Evolutionary conservation across 2,888 invertebrate species (phyloP).

Genomic region (Morpho helenor): DNA sequence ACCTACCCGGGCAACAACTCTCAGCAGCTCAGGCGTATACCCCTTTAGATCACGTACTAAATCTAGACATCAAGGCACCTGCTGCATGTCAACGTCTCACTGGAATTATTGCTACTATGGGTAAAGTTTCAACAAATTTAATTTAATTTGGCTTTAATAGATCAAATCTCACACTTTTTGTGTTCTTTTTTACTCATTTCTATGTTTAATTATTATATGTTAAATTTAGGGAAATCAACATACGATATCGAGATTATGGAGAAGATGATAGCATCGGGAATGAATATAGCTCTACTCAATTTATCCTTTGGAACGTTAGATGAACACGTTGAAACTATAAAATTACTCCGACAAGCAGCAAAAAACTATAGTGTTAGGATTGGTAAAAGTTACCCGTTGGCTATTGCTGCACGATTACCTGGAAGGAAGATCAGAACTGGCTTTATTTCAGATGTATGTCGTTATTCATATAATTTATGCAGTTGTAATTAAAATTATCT

Average conservation of each 20-base stretch:
- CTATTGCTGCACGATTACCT: constrained; percentile 90
- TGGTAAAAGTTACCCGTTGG: constrained; percentile 84
- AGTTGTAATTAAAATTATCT: no score
- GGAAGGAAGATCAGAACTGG: constrained; percentile 95
- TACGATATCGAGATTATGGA: constrained; percentile 55
- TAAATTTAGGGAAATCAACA: constrained; percentile 48
- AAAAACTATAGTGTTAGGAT: constrained; percentile 80
- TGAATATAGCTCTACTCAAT: constrained; percentile 73
- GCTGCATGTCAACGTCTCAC: constrained; percentile 72
- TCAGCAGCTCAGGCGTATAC: constrained; percentile 65
- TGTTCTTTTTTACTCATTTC: no score
- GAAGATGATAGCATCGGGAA: constrained; percentile 72
- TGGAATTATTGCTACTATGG: constrained; percentile 76
- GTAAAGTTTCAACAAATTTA: constrained; percentile 38
- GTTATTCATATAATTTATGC: not conserved
- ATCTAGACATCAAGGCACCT: constrained; percentile 64
- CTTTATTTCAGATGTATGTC: constrained; percentile 85
- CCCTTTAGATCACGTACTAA: constrained; percentile 69
- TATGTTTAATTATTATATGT: no score
- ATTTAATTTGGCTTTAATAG: not conserved
- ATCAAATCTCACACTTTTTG: no score
- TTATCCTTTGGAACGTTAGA: constrained; percentile 56
- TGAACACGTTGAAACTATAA: constrained; percentile 62
- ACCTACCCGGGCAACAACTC: constrained; percentile 71
- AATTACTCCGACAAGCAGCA: constrained; percentile 58